A percentile compares a stretch with the other conserved stretches of the same genome.
These are phyloP conservation scores for Dromius quadrimaculatus DNA, from an alignment of 2,888 invertebrate species.

Conservation along the genomic window DNA sequence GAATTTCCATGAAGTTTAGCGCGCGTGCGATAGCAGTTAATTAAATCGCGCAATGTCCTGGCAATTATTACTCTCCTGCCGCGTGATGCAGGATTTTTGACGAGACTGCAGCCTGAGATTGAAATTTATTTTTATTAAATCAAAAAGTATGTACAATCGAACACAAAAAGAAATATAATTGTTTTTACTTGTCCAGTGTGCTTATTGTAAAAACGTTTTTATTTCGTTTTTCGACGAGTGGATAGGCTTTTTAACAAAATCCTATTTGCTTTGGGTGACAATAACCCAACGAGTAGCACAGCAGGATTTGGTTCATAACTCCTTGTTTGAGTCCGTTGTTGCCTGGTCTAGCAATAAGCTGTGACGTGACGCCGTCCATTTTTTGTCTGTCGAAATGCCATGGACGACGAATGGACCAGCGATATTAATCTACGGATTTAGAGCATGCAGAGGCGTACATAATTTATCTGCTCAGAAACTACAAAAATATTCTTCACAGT, in stretches of 20 bases:
- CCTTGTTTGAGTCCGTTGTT: no score
- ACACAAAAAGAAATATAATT: no score
- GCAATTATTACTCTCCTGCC: constrained; percentile 23
- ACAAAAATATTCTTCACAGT: no score
- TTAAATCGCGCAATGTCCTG: constrained; percentile 29
- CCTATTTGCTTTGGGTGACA: no score
- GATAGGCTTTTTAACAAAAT: no score
- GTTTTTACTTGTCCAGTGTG: no score
- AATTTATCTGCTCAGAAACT: constrained; percentile 6
- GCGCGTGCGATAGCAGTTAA: constrained; percentile 25
- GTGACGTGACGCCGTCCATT: constrained; percentile 27
- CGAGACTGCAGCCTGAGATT: neutral
- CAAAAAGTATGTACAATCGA: no score
- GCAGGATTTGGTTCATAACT: constrained; percentile 13
- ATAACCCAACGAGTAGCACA: no score
- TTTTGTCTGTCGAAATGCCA: constrained; percentile 25
- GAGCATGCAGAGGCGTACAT: constrained; percentile 14
- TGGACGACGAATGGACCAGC: constrained; percentile 14
- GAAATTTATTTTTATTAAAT: constrained; percentile 20
- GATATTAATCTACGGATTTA: constrained; percentile 9
- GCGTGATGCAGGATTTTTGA: constrained; percentile 15
- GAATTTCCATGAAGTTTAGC: constrained; percentile 14
- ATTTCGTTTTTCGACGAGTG: no score
- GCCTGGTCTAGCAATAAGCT: constrained; percentile 17
- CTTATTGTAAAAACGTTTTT: no score